Evolutionary conservation across 2,888 invertebrate genomes (phyloP), one percentile per base, ranked within the genome.

Genomic region (Sussaba pulchella): DNA sequence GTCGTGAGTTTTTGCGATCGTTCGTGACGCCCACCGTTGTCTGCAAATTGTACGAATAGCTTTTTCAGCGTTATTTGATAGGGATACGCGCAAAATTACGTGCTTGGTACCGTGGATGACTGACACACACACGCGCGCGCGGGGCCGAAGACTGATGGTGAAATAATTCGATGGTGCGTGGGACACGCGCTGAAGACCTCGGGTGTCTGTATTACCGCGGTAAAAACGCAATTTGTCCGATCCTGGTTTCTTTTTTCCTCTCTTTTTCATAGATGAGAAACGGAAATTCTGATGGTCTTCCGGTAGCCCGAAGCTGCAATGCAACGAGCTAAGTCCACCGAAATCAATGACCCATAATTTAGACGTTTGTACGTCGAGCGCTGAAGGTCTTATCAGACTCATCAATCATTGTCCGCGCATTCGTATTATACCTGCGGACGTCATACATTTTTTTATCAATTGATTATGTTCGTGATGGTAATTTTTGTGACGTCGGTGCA

Each of bases 101-200:
- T 31, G 14, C 45, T 36, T 19, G 45, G 64, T 45, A 63, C n/a
- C n/a, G 39, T 43, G 36, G 52, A 64, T 31, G 45, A 57, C 52
- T 43, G 61, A 50, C 50, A 52, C 63, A 17, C 19, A 67, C n/a
- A n/a, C n/a, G n/a, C n/a, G n/a, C n/a, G n/a, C n/a, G 6, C 31
- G 41, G 61, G 61, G n/a, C n/a, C 63, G 75, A 76, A 69, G 69
- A 76, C 69, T 69, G 69, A 76, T 76, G 75, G 75, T 36, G 69
- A 76, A 76, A 69, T 76, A 76, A 76, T 69, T 76, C 61, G 75
- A 63, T 10, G 41, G 43, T 54, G 72, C 72, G 75, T 75, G 75
- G 75, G 75, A 75, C 61, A 50, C 5, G 75, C 54, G 19, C 47
- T 74, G 41, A 66, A 59, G 67, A 59, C 6, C 4, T 5, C 6